A percentile compares a stretch with the other conserved stretches of the same genome.
phyloP scores from a whole-genome alignment of 2,797 vertebrate genomes.

The Rhabdophis nuchalis region DNA sequence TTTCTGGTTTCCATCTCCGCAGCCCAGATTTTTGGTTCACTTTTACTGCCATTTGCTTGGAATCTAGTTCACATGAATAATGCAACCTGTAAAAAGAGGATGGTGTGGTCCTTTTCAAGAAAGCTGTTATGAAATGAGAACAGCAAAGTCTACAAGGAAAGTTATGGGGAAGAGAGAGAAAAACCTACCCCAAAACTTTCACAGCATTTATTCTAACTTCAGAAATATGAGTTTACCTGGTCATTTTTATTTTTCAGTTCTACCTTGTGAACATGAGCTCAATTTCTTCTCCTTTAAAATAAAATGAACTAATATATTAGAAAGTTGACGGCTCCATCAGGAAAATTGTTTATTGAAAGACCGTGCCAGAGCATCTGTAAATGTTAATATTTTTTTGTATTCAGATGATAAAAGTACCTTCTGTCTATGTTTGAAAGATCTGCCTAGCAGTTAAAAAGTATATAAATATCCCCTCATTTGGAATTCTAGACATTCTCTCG shows the following conservation, averaged over 20 bases:
- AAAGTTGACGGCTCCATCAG: constrained; percentile 51
- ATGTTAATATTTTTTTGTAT: constrained; percentile 69
- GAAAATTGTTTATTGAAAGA: constrained; percentile 60
- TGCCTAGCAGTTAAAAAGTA: constrained; percentile 51
- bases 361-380: constrained; percentile 59
- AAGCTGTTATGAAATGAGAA: constrained; percentile 65
- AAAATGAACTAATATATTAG: constrained; percentile 43
- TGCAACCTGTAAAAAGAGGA: constrained; percentile 62
- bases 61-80: constrained; percentile 62
- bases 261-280: constrained; percentile 63
- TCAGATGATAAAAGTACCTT: constrained; percentile 62
- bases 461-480: constrained; percentile 51
- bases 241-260: constrained; percentile 59
- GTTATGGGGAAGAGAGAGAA: constrained; percentile 35
- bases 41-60: constrained; percentile 44
- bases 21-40: constrained; percentile 23
- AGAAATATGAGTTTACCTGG: constrained; percentile 59
- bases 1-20: constrained; percentile 45
- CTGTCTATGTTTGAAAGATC: constrained; percentile 51
- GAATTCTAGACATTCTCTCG: constrained; percentile 32
- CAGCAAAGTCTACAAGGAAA: constrained; percentile 64
- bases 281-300: constrained; percentile 43
- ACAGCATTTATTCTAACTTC: constrained; percentile 52
- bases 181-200: background rate
- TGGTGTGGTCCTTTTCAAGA: constrained; percentile 57